Conservation (phyloP, 2,888 invertebrate species). For the Glaucopsyche alexis region DNA sequence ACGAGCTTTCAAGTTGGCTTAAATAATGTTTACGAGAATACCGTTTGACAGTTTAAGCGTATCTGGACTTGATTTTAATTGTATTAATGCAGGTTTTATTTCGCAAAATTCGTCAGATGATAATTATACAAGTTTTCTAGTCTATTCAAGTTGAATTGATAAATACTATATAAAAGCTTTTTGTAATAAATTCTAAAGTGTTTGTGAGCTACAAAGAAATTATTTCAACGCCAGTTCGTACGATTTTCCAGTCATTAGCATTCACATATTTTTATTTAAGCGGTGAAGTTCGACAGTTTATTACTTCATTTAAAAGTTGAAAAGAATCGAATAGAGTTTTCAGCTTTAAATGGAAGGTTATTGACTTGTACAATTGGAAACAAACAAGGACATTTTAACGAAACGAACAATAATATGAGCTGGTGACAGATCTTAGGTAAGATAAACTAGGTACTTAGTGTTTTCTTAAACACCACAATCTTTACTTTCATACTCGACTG, state of each 20-base stretch:
- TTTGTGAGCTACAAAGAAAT: constrained; percentile 35
- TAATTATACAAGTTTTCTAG: no score
- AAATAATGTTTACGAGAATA: no score
- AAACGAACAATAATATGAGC: not conserved
- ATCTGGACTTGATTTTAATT: no score
- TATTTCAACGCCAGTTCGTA: constrained; percentile 12
- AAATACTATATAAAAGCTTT: constrained; percentile 21
- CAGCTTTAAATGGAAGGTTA: not conserved
- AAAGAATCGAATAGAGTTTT: constrained; percentile 19
- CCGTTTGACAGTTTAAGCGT: no score
- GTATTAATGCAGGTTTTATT: no score
- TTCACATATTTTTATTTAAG: constrained; percentile 22
- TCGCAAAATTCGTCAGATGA: no score
- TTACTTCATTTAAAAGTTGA: constrained; percentile 20
- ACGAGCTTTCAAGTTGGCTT: no score
- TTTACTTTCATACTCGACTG: no score
- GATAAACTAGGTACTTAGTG: no score
- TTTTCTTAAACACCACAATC: no score
- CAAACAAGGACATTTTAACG: constrained; percentile 7
- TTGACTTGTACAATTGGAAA: not conserved
- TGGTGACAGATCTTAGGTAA: no score
- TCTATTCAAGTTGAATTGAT: not conserved
- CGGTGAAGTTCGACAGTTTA: constrained; percentile 18
- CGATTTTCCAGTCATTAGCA: constrained; percentile 25
- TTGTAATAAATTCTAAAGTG: constrained; percentile 34